Conservation (phyloP, 2,888 invertebrate genomes). For the Cantharis rustica region DNA sequence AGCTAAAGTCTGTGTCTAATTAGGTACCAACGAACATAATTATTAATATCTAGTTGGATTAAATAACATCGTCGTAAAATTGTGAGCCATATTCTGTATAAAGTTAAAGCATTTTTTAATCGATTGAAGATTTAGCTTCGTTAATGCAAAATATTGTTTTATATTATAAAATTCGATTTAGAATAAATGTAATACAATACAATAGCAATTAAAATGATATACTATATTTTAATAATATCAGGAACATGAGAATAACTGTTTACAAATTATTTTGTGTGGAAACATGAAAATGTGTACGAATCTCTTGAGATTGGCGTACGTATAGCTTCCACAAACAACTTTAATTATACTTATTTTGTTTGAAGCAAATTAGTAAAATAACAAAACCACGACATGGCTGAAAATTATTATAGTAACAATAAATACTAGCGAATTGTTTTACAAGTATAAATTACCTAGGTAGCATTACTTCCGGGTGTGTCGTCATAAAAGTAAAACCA, state of each 20-base stretch:
- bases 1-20: not conserved
- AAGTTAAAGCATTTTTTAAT: no score
- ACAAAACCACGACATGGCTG: not conserved
- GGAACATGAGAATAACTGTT: not conserved
- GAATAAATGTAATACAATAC: not conserved
- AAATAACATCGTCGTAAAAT: not conserved
- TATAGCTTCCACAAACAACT: not conserved
- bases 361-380: not conserved
- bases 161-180: not conserved
- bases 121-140: not conserved
- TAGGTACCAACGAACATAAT: not conserved
- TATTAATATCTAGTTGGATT: not conserved
- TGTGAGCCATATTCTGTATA: not conserved
- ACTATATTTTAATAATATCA: not conserved
- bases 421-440: not conserved
- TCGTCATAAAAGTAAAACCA: slow-evolving; percentile 14
- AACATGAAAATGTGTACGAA: not conserved
- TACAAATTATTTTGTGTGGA: not conserved
- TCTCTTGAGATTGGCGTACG: not conserved
- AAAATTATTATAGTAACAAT: not conserved
- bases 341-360: not conserved
- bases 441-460: slow-evolving; percentile 11
- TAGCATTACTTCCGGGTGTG: slow-evolving; percentile 19
- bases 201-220: not conserved
- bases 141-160: not conserved